Base-by-base conservation (phyloP, 1,140 invertebrate genomes). In the Parapsyche elsis region DNA sequence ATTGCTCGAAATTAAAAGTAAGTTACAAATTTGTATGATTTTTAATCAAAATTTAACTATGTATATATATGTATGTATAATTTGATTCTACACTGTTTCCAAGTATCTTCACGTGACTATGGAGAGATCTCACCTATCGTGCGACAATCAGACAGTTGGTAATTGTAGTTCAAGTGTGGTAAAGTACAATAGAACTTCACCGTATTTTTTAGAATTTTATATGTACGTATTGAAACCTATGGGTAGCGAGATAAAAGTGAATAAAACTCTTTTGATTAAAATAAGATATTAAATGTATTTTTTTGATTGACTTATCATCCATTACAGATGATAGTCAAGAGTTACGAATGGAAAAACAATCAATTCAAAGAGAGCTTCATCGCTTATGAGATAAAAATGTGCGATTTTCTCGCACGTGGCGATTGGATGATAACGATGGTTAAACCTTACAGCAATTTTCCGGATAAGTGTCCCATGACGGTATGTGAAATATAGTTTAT, bases 331-430 rank as follows among this genome's bases (percentile, higher is more conserved):
- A 23, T 0, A 12, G 26, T 75, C 24, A 75, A 75, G 23, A 53
- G 44, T 5, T 75, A 75, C 21, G 73, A 75, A 23, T 75, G 73
- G 73, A 75, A 75, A 26, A 24, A 26, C 53, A 75, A 75, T 57
- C 73, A 75, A 57, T 75, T 24, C 23, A 75, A 75, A 30, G 44
- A 75, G 53, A 75, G 73, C 19, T 24, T 75, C 9, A 53, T 75
- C 19, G 14, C 14, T 9, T 75, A 57, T n/a, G 73, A 75, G 14
- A 19, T 57, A 23, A n/a, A 10, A 10, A 2, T 75, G 14, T 75
- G 73, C 23, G 45, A 57, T 24, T 49, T 75, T 19, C 21, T 75
- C 5, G 9, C 19, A 16, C 14, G 38, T 5, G 73, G 53, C 0
- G 53, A 57, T 24, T 75, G 45, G 45, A 9, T 75, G 23, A 9